Percentiles rank a stretch among this genome's conserved stretches.
phyloP scores from a whole-genome alignment of 2,888 invertebrate genomes.

The Dolichomitus sp. region DNA sequence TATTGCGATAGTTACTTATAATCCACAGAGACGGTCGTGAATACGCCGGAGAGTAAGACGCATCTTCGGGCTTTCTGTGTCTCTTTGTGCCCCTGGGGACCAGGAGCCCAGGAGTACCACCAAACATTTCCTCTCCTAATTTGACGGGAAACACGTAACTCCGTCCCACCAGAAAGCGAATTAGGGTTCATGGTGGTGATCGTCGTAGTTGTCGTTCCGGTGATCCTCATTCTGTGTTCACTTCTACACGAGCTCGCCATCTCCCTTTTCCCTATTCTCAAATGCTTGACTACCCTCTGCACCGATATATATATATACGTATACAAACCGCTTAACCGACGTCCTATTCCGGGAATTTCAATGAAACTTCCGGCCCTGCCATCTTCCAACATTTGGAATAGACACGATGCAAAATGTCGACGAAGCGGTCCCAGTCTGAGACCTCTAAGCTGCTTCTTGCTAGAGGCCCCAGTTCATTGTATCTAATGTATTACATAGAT shows the following conservation, averaged over 20 bases:
- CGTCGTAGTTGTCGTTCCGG: slow-evolving; percentile 47
- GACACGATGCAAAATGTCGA: slow-evolving; percentile 32
- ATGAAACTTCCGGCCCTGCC: slow-evolving; percentile 62
- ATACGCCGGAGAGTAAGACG: slow-evolving; percentile 42
- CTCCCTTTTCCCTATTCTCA: slow-evolving; percentile 44
- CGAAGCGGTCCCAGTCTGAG: slow-evolving; percentile 38
- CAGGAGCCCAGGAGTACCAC: slow-evolving; percentile 45
- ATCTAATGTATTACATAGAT: background rate
- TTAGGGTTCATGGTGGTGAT: slow-evolving; percentile 53
- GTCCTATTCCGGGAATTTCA: slow-evolving; percentile 65
- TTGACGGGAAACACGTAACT: slow-evolving; percentile 70
- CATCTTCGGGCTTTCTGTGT: slow-evolving; percentile 34
- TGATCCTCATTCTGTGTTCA: slow-evolving; percentile 44
- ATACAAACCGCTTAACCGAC: slow-evolving; percentile 42
- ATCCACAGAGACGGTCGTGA: slow-evolving; percentile 46
- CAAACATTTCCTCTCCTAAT: slow-evolving; percentile 65
- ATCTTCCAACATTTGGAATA: slow-evolving; percentile 33
- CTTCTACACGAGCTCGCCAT: slow-evolving; percentile 3
- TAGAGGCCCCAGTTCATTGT: background rate
- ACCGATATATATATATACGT: slow-evolving; percentile 34
- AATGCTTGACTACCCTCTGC: slow-evolving; percentile 55
- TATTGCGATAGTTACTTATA: slow-evolving; percentile 41
- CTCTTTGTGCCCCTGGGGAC: slow-evolving; percentile 57
- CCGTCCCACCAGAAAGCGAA: slow-evolving; percentile 59
- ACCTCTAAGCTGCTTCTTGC: background rate